A percentile compares a stretch with the other conserved stretches of the same genome.
These are phyloP conservation scores for Dolichallabes microphthalmus DNA, from an alignment of 2,113 vertebrate genomes.

Conservation along the genomic window DNA sequence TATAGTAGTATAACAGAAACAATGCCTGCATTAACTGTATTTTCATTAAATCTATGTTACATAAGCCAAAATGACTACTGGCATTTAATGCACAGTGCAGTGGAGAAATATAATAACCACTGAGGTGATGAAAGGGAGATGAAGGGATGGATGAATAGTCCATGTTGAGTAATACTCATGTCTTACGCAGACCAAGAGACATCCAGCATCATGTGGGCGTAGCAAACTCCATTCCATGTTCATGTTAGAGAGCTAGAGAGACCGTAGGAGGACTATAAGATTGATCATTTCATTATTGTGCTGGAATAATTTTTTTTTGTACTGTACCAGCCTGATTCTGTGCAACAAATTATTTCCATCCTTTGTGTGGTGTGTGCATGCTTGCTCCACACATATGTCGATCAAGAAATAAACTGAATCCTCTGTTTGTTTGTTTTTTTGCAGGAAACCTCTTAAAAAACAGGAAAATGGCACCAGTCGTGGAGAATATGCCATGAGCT, in stretches of 20 bases:
- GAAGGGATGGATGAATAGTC: slow-evolving; percentile 64
- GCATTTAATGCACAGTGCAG: slow-evolving; percentile 70
- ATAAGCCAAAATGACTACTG: slow-evolving; percentile 62
- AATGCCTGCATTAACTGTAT: slow-evolving; percentile 72
- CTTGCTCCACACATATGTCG: neutral
- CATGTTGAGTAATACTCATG: slow-evolving; percentile 60
- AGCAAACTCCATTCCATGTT: slow-evolving; percentile 21
- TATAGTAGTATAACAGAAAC: slow-evolving; percentile 66
- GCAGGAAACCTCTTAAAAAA: slow-evolving; percentile 93
- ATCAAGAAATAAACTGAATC: slow-evolving; percentile 48
- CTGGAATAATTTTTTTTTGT: slow-evolving; percentile 21
- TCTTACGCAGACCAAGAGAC: slow-evolving; percentile 61
- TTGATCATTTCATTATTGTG: slow-evolving; percentile 31
- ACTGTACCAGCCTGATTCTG: neutral
- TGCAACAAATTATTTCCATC: slow-evolving; percentile 7
- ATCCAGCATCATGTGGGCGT: slow-evolving; percentile 50
- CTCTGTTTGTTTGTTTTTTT: slow-evolving; percentile 37
- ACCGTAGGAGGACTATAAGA: slow-evolving; percentile 37
- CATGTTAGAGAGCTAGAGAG: slow-evolving; percentile 34
- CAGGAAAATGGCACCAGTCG: slow-evolving; percentile 88
- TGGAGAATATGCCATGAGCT: slow-evolving; percentile 94
- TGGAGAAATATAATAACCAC: slow-evolving; percentile 76
- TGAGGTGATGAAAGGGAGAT: slow-evolving; percentile 56
- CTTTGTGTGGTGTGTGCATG: neutral
- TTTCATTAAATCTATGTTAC: slow-evolving; percentile 67